Percentiles rank a stretch among this genome's conserved stretches.
Evolutionary conservation across 1,140 invertebrate genomes (phyloP).

Genomic region (Forficula auricularia): DNA sequence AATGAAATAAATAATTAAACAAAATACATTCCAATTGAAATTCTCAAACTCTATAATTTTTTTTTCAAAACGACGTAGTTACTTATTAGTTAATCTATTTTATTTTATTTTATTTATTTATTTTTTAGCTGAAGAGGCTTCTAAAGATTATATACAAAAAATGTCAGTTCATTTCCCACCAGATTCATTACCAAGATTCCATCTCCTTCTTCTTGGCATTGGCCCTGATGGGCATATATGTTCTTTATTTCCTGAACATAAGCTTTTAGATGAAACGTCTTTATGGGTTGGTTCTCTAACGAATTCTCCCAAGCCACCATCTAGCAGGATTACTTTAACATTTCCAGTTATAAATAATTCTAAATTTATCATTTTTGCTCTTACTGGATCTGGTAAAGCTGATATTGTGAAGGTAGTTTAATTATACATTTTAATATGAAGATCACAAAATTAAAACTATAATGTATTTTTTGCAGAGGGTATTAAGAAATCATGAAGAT

Average conservation of each 20-base stretch:
- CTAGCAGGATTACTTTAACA: conserved; percentile 77
- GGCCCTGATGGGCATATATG: conserved; percentile 98
- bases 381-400: conserved; percentile 63
- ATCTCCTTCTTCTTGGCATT: conserved; percentile 80
- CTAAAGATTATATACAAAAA: conserved; percentile 58
- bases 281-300: conserved; percentile 66
- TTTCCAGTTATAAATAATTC: conserved; percentile 84
- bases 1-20: no score
- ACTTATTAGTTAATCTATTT: no score
- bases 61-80: no score
- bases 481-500: conserved; percentile 50
- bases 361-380: conserved; percentile 62
- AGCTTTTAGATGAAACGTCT: conserved; percentile 41
- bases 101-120: no score
- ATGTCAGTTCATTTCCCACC: conserved; percentile 41
- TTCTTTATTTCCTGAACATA: conserved; percentile 85
- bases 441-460: conserved; percentile 6
- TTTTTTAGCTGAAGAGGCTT: conserved; percentile 56
- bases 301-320: conserved; percentile 92
- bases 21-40: no score
- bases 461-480: conserved; percentile 35
- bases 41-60: no score
- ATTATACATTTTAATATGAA: conserved; percentile 6
- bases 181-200: conserved; percentile 50
- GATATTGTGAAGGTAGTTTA: background rate